Conservation (phyloP, 2,888 invertebrate genomes). For the Stenoptilia bipunctidactyla region DNA sequence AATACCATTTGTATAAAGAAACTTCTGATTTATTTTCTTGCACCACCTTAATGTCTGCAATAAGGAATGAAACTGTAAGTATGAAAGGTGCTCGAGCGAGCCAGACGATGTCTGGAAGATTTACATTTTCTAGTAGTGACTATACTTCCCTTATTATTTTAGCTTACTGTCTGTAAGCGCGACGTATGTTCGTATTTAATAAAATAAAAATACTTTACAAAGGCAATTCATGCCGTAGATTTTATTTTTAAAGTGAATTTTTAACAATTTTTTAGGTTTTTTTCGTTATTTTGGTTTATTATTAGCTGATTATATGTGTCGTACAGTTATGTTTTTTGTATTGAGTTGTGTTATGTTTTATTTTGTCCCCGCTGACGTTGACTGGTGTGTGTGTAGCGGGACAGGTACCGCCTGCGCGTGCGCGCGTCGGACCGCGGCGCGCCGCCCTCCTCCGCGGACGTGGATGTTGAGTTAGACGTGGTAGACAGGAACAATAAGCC, state of each 20-base stretch:
- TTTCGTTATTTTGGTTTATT: conserved; percentile 45
- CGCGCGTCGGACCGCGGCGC: conserved; percentile 96
- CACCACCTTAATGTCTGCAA: conserved; percentile 76
- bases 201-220: neutral
- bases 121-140: conserved; percentile 29
- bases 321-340: conserved; percentile 39
- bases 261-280: conserved; percentile 20
- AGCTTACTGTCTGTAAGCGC: conserved; percentile 54
- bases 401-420: conserved; percentile 96
- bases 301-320: conserved; percentile 23
- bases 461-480: conserved; percentile 97
- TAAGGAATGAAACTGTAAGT: conserved; percentile 78
- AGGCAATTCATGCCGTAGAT: no score
- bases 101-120: conserved; percentile 40
- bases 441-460: conserved; percentile 93
- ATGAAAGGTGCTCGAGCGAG: conserved; percentile 40
- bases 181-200: conserved; percentile 28
- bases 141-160: conserved; percentile 53
- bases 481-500: conserved; percentile 99
- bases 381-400: conserved; percentile 90
- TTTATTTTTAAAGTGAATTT: neutral
- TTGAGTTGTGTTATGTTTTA: conserved; percentile 72
- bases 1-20: conserved; percentile 1
- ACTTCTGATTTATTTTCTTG: conserved; percentile 75
- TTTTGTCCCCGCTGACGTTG: conserved; percentile 77